These are phyloP conservation scores for Entomobrya multifasciata DNA, from an alignment of 2,888 invertebrate species.

Conservation along the genomic window DNA sequence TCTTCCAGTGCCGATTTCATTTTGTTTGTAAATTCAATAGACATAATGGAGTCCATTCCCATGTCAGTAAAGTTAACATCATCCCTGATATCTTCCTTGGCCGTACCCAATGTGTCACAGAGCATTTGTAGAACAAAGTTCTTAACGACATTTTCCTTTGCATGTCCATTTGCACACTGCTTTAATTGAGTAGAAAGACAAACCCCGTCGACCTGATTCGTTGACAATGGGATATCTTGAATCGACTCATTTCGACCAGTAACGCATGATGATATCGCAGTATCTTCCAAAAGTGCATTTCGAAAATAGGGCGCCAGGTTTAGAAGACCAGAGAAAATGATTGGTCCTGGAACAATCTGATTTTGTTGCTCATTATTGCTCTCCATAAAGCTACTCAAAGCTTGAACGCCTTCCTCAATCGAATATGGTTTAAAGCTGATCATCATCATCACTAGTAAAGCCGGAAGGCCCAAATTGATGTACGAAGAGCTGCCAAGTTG, in stretches of 20 bases:
- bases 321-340: too few relatives aligned
- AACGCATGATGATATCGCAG: too few relatives aligned
- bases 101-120: not conserved
- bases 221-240: too few relatives aligned
- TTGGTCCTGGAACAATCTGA: too few relatives aligned
- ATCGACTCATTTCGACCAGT: too few relatives aligned
- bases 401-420: not conserved
- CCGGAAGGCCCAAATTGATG: not conserved
- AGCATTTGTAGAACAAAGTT: not conserved
- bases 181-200: too few relatives aligned
- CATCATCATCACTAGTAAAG: not conserved
- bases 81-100: not conserved
- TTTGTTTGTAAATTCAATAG: slow-evolving; percentile 35
- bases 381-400: too few relatives aligned
- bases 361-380: not conserved
- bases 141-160: not conserved
- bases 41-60: slow-evolving; percentile 35
- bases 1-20: not conserved
- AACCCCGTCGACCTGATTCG: not conserved
- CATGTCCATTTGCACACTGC: not conserved
- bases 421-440: not conserved
- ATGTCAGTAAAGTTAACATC: not conserved
- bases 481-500: not conserved
- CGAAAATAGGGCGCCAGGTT: too few relatives aligned
- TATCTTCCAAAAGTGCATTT: too few relatives aligned